Conservation (phyloP, 2,113 vertebrate genomes). For the Serilophus lunatus region DNA sequence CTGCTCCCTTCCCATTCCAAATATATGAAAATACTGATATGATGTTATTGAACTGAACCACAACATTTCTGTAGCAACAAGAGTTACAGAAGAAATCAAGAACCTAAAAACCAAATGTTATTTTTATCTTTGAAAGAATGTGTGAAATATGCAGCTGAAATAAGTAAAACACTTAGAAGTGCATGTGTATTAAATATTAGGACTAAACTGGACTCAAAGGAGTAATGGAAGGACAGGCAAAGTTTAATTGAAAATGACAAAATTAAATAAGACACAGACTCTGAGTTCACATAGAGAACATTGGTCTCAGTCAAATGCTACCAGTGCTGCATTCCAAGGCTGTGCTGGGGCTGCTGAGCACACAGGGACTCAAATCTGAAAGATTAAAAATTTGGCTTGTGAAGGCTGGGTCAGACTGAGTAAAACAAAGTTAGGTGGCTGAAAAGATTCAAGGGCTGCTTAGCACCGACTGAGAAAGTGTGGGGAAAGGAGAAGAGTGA, state of each 20-base stretch:
- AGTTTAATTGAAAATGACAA: conserved; percentile 12
- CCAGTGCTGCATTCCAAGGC: not conserved
- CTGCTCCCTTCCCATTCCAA: not conserved
- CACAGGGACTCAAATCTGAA: not conserved
- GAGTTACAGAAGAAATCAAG: not conserved
- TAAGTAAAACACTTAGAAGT: not conserved
- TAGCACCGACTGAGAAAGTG: not conserved
- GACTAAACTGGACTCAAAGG: not conserved
- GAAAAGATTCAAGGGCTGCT: not conserved
- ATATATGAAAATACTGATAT: not conserved
- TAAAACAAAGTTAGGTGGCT: not conserved
- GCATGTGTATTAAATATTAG: not conserved
- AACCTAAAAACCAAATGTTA: not conserved
- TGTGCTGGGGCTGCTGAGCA: not conserved
- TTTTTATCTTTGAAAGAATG: not conserved
- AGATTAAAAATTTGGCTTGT: not conserved
- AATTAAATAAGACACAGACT: not conserved
- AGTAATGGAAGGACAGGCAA: not conserved
- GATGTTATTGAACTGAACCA: not conserved
- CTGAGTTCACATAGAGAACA: not conserved
- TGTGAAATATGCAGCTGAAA: not conserved
- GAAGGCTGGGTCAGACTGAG: not conserved
- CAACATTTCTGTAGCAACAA: not conserved
- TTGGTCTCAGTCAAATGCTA: not conserved
- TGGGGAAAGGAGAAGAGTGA: not conserved